Evolutionary conservation across 2,113 vertebrate species (phyloP).

Genomic region (Poeciliopsis prolifica): DNA sequence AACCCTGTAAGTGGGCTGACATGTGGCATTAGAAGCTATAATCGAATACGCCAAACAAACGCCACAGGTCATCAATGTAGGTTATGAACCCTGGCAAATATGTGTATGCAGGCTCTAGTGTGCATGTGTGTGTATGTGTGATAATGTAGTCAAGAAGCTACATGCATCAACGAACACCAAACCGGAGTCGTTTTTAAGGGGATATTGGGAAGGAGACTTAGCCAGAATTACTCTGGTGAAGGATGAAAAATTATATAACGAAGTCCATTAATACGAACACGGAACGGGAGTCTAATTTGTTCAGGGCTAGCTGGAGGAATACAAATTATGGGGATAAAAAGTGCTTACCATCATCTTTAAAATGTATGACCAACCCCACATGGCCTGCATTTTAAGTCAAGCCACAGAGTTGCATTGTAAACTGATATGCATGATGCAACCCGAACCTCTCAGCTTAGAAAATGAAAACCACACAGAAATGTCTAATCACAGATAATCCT

Average conservation of each 20-base stretch:
- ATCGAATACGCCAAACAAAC: slow-evolving; percentile 64
- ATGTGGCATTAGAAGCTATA: slow-evolving; percentile 56
- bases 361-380: slow-evolving; percentile 9
- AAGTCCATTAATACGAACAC: slow-evolving; percentile 56
- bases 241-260: slow-evolving; percentile 48
- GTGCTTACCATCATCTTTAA: slow-evolving; percentile 20
- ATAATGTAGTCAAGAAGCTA: slow-evolving; percentile 48
- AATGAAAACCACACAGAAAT: neutral
- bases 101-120: neutral
- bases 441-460: neutral
- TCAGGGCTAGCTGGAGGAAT: slow-evolving; percentile 37
- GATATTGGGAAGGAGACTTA: slow-evolving; percentile 46
- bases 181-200: slow-evolving; percentile 53
- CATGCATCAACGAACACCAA: slow-evolving; percentile 56
- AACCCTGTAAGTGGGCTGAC: slow-evolving; percentile 55
- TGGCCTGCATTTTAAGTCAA: slow-evolving; percentile 8
- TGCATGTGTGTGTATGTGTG: slow-evolving; percentile 21
- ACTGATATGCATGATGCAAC: neutral
- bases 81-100: slow-evolving; percentile 45
- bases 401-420: slow-evolving; percentile 11
- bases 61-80: slow-evolving; percentile 52
- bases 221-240: slow-evolving; percentile 33
- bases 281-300: slow-evolving; percentile 51
- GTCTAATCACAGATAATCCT: neutral
- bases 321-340: slow-evolving; percentile 39